phyloP scores from a whole-genome alignment of 2,888 invertebrate genomes.

The Therioaphis trifolii region DNA sequence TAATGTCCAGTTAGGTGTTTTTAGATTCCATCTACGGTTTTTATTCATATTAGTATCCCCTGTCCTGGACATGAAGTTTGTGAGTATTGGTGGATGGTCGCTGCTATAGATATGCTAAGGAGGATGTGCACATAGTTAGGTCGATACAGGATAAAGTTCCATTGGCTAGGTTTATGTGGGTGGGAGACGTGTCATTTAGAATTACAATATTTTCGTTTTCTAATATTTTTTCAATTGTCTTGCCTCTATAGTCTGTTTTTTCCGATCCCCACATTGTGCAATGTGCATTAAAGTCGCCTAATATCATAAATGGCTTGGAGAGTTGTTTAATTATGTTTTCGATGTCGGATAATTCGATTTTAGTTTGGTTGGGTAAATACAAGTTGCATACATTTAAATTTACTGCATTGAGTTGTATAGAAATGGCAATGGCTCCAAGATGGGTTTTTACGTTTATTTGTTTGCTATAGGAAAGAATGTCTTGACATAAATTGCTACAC shows the following conservation, averaged over 20 bases:
- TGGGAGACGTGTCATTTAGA: no score
- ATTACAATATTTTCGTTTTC: conserved; percentile 10
- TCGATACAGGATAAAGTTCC: neutral
- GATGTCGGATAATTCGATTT: neutral
- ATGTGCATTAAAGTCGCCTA: conserved; percentile 43
- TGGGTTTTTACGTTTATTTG: neutral
- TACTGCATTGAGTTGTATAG: neutral
- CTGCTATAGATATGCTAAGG: neutral
- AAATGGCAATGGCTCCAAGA: conserved; percentile 1
- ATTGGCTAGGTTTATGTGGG: conserved; percentile 3
- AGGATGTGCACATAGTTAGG: neutral
- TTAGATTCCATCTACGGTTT: no score
- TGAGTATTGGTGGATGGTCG: neutral
- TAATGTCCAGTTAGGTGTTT: no score
- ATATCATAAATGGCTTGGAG: neutral
- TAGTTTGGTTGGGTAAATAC: neutral
- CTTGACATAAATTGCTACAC: neutral
- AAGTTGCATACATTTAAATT: neutral
- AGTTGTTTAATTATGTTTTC: conserved; percentile 18
- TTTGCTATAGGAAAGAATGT: neutral
- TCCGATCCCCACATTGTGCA: conserved; percentile 49
- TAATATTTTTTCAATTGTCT: conserved; percentile 54
- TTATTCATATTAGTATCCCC: neutral
- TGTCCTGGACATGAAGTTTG: conserved; percentile 9
- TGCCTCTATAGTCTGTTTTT: conserved; percentile 42